Base-by-base conservation (phyloP, 2,797 vertebrate genomes). In the Sebastes diaconus region DNA sequence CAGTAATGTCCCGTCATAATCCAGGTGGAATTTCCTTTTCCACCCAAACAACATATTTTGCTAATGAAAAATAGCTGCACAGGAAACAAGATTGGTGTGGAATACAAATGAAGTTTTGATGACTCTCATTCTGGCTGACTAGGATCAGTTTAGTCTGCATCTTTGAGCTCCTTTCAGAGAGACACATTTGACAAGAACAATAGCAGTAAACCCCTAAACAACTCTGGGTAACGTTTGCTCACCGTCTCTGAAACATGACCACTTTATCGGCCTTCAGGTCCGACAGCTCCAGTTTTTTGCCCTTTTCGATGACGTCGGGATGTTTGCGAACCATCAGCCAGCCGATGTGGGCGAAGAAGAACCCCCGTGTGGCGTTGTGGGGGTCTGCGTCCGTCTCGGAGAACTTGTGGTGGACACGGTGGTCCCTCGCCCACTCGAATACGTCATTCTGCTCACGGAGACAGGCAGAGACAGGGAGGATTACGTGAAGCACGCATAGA, bases 321-420 rank as follows among this genome's bases (percentile, higher is more conserved):
- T 99, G 97, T 92, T 99, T 99, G 83, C 97, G 97, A 36, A 99
- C 96, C 27, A 99, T 93, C 86, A 99, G 95, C 98, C 98, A 99
- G 14, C 98, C 97, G 0, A 99, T 92, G 27, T 99, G 98, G 61
- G 97, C 88, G 81, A 99, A 99, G 96, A 99, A 99, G 86, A 99
- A 99, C 6, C 98, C 98, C 18, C 96, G 92, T 1, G 5, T 89
- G 77, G 97, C 96, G 0, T 99, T 97, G 88, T 99, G 98, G 18
- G 98, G 98, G 87, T 99, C 98, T 0, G 98, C 97, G 0, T 98
- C 93, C 0, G 98, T 99, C 92, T 99, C 97, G 0, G 98, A 97
- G 94, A 96, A 99, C 93, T 99, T 99, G 92, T 99, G 98, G 87
- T 99, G 98, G 42, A 93, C 96, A 0, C 96, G 95, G 90, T 99